These are phyloP conservation scores for Noctilio leporinus DNA, from an alignment of 2,113 vertebrate species.

Conservation along the genomic window DNA sequence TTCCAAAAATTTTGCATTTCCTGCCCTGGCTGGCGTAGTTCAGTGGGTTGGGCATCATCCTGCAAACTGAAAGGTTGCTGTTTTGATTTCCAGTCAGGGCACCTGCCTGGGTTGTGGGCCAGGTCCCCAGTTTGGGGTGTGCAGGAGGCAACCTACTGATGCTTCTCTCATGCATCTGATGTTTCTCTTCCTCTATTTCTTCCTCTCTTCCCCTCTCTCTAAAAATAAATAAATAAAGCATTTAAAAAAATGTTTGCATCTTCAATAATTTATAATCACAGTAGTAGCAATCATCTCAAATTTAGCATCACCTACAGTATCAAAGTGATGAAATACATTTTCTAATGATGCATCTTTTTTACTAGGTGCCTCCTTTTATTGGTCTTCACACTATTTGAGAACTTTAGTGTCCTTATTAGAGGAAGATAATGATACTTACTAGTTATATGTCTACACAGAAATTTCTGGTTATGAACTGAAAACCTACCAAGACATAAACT, in stretches of 20 bases:
- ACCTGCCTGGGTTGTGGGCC: too few relatives aligned
- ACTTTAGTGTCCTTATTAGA: not conserved
- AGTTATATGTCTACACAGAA: not conserved
- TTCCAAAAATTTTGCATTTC: not conserved
- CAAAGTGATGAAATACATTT: not conserved
- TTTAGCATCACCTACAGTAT: not conserved
- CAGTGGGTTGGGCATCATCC: too few relatives aligned
- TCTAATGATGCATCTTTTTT: not conserved
- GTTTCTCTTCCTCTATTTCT: too few relatives aligned
- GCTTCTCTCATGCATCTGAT: too few relatives aligned
- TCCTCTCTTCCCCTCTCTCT: too few relatives aligned
- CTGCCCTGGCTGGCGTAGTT: too few relatives aligned
- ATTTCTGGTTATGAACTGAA: slow-evolving; percentile 43
- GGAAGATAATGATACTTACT: not conserved
- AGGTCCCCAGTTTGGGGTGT: too few relatives aligned
- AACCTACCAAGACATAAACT: slow-evolving; percentile 50
- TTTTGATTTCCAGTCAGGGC: too few relatives aligned
- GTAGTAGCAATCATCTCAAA: not conserved
- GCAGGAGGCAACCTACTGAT: too few relatives aligned
- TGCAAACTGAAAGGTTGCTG: too few relatives aligned
- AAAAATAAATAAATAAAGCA: too few relatives aligned
- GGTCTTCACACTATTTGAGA: not conserved
- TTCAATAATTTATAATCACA: not conserved
- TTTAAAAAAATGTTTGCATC: not conserved
- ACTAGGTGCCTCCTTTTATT: not conserved